Percentiles rank a stretch among this genome's conserved stretches.
These are phyloP conservation scores for Tinamus guttatus DNA, from an alignment of 2,113 vertebrate species.

Conservation along the genomic window DNA sequence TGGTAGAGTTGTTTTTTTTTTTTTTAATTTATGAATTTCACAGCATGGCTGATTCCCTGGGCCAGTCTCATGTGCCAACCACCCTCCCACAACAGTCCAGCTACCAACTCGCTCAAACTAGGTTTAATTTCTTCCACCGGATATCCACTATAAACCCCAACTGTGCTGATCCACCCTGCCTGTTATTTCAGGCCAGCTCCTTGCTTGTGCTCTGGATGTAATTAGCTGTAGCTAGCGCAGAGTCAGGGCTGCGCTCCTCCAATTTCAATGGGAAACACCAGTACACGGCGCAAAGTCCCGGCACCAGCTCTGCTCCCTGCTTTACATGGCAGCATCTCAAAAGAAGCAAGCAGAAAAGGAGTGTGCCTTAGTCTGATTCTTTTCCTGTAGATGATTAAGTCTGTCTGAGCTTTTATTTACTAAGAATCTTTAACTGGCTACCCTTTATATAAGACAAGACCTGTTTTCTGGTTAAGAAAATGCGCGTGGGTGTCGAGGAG, in stretches of 20 bases:
- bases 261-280: background rate
- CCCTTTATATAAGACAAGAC: background rate
- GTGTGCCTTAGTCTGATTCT: background rate
- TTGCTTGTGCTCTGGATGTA: background rate
- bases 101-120: background rate
- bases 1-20: background rate
- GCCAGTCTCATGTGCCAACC: background rate
- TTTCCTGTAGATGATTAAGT: background rate
- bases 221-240: background rate
- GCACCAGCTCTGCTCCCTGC: background rate
- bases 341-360: background rate
- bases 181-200: background rate
- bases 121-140: slow-evolving; percentile 49
- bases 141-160: slow-evolving; percentile 37
- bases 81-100: background rate
- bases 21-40: slow-evolving; percentile 28
- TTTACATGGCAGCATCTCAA: background rate
- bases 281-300: background rate
- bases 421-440: background rate
- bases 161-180: background rate
- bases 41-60: background rate
- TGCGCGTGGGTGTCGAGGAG: background rate
- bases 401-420: background rate
- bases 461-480: background rate
- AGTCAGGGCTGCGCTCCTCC: background rate